These are phyloP conservation scores for Nephila pilipes DNA, from an alignment of 1,140 invertebrate species.

Conservation along the genomic window DNA sequence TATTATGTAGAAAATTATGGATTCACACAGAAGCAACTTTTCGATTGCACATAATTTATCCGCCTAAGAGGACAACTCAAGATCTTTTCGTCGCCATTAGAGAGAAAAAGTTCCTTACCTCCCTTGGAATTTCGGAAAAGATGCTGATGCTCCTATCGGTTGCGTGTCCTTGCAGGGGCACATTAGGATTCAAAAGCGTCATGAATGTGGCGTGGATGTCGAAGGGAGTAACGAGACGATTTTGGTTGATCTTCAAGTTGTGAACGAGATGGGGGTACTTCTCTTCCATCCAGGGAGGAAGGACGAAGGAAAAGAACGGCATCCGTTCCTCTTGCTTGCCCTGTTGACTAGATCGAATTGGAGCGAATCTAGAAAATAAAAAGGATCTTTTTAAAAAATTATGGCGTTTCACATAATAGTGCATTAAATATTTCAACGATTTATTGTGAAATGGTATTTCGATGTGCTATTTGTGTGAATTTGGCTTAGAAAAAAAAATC, in stretches of 20 bases:
- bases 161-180: conserved; percentile 83
- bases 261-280: conserved; percentile 85
- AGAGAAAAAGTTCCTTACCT: conserved; percentile 82
- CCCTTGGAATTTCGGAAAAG: conserved; percentile 84
- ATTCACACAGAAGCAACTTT: no score
- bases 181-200: conserved; percentile 84
- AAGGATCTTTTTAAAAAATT: background rate
- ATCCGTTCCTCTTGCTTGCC: conserved; percentile 94
- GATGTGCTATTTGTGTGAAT: background rate
- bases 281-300: conserved; percentile 87
- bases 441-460: background rate
- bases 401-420: background rate
- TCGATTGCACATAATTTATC: no score
- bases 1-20: no score
- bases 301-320: conserved; percentile 90
- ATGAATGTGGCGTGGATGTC: conserved; percentile 89
- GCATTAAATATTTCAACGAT: background rate
- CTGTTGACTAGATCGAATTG: conserved; percentile 89
- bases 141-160: conserved; percentile 86
- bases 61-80: no score
- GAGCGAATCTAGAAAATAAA: conserved; percentile 85
- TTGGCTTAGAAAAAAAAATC: background rate
- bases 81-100: background rate
- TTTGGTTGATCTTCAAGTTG: conserved; percentile 86
- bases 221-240: conserved; percentile 89